phyloP scores from a whole-genome alignment of 2,113 vertebrate genomes.

The Periophthalmus modestus region DNA sequence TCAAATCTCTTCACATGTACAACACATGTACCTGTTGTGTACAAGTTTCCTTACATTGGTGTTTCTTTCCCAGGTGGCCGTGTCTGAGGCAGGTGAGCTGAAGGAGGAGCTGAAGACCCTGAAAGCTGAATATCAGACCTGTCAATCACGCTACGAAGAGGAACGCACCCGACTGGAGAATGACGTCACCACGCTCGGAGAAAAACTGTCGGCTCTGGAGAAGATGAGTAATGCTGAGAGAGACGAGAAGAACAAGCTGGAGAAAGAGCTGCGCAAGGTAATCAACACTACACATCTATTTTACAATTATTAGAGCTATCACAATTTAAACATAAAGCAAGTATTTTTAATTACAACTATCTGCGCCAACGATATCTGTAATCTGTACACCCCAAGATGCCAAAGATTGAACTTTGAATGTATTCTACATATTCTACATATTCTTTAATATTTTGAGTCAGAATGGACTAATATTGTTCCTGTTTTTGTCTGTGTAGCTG shows the following conservation, averaged over 20 bases:
- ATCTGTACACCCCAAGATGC: too few relatives aligned
- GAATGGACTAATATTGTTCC: not conserved
- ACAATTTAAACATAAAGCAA: not conserved
- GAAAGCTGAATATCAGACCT: slow-evolving; percentile 84
- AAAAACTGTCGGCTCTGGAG: slow-evolving; percentile 86
- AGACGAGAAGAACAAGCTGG: slow-evolving; percentile 82
- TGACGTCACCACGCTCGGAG: slow-evolving; percentile 82
- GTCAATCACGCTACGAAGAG: slow-evolving; percentile 85
- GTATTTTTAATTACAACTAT: not conserved
- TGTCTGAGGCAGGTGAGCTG: slow-evolving; percentile 90
- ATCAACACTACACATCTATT: not conserved
- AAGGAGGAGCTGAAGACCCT: slow-evolving; percentile 92
- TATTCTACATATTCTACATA: too few relatives aligned
- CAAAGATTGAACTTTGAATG: too few relatives aligned
- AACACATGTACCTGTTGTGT: not conserved
- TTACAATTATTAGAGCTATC: not conserved
- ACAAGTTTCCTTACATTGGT: not conserved
- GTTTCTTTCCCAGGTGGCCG: slow-evolving; percentile 73
- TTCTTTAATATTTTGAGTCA: too few relatives aligned
- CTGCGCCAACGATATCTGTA: not conserved
- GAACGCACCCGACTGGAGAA: slow-evolving; percentile 85
- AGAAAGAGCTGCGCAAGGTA: slow-evolving; percentile 92
- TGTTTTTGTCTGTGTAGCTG: slow-evolving; percentile 50
- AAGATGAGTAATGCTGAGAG: slow-evolving; percentile 81
- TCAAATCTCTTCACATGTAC: not conserved